These are phyloP conservation scores for Acrobasis suavella DNA, from an alignment of 2,888 invertebrate species.

Conservation along the genomic window DNA sequence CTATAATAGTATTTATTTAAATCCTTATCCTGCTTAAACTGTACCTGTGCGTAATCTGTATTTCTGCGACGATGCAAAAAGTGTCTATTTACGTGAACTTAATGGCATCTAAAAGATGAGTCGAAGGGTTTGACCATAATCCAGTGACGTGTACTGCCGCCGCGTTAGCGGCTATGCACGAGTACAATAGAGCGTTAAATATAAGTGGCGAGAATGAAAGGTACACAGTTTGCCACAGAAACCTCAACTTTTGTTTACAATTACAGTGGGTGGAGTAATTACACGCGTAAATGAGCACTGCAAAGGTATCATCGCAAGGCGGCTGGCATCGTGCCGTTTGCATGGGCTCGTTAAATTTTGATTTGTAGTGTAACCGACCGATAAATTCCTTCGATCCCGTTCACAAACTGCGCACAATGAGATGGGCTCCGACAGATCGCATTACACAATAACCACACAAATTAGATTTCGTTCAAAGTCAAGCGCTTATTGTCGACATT, in stretches of 20 bases:
- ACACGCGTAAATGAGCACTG: slow-evolving; percentile 65
- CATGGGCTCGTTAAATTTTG: slow-evolving; percentile 78
- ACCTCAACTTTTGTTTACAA: slow-evolving; percentile 46
- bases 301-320: slow-evolving; percentile 58
- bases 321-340: slow-evolving; percentile 54
- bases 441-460: slow-evolving; percentile 81
- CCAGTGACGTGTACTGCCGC: slow-evolving; percentile 41
- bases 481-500: slow-evolving; percentile 75
- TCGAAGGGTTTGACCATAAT: slow-evolving; percentile 46
- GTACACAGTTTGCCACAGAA: slow-evolving; percentile 38
- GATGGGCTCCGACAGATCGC: slow-evolving; percentile 61
- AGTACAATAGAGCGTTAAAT: slow-evolving; percentile 39
- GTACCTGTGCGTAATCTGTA: slow-evolving; percentile 69
- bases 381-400: slow-evolving; percentile 66
- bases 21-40: slow-evolving; percentile 70
- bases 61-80: slow-evolving; percentile 48
- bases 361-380: slow-evolving; percentile 81
- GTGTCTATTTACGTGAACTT: slow-evolving; percentile 66
- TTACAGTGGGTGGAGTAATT: slow-evolving; percentile 66
- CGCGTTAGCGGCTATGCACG: slow-evolving; percentile 33
- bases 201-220: slow-evolving; percentile 32
- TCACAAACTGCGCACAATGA: slow-evolving; percentile 59
- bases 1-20: slow-evolving; percentile 78
- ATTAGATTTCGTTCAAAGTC: slow-evolving; percentile 81
- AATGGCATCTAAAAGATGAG: slow-evolving; percentile 59